Evolutionary conservation across 1,140 invertebrate genomes (phyloP).

Genomic region (Pseudoatta argentina): DNA sequence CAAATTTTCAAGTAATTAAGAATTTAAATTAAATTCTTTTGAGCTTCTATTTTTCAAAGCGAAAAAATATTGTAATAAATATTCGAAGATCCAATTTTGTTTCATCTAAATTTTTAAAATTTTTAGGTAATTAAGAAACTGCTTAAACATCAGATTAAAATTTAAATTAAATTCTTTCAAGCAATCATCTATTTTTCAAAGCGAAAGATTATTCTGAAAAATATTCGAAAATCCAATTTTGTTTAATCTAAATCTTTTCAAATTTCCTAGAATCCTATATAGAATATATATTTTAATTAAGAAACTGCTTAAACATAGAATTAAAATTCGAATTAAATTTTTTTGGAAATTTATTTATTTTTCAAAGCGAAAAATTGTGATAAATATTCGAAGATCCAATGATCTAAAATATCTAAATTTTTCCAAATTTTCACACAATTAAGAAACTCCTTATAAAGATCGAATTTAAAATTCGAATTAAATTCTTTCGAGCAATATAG

Average conservation of each 20-base stretch:
- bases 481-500: conserved; percentile 4
- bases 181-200: background rate
- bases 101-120: too few species aligned
- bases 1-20: conserved; percentile 19
- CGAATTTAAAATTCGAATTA: background rate
- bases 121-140: too few species aligned
- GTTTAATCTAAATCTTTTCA: too few species aligned
- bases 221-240: background rate
- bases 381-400: background rate
- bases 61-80: background rate
- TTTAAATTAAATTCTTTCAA: conserved; percentile 12
- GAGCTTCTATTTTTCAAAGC: background rate
- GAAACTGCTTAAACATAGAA: background rate
- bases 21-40: conserved; percentile 14
- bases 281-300: too few species aligned
- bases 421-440: background rate
- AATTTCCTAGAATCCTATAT: too few species aligned
- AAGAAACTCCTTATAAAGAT: background rate
- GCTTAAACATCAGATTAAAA: background rate
- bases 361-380: background rate
- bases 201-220: background rate
- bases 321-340: conserved; percentile 13
- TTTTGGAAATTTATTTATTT: background rate
- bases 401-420: background rate
- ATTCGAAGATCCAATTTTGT: too few species aligned